Evolutionary conservation across 1,140 invertebrate species (phyloP), one percentile per base, ranked within the genome.

Genomic region (Sitobion miscanthi): DNA sequence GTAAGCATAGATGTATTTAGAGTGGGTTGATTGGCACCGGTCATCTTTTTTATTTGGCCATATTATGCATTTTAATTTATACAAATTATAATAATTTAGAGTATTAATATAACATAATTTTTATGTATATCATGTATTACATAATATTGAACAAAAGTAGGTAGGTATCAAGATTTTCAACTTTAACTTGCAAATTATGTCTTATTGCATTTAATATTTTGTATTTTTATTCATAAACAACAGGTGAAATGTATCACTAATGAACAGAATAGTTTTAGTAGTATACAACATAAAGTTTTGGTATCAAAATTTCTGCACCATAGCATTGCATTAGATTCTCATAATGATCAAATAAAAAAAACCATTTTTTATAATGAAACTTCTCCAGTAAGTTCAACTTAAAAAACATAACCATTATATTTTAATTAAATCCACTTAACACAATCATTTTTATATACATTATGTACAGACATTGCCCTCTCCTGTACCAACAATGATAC

Each of bases 281-380:
- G 96, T 82, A 95, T 98, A 9, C 97, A 98, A 94, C 96, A 97
- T 54, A 97, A 97, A 94, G 97, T 97, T 95, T 96, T 98, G 93
- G 96, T 97, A 2, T 98, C 97, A 0, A 98, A 98, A 94, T 98
- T 98, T 95, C 95, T 98, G 0, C 97, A 98, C 95, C 97, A 98
- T 94, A 98, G 97, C 89, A 95, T 97, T 49, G 96, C 95, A 0
- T 95, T 95, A 82, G 95, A 95, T 25, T 49, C 35, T 25, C 14
- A 90, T 11, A 86, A 35, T 23, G 94, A 95, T 52, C 94, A 95
- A 92, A 11, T 38, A n/a, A 77, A 47, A 38, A n/a, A 62, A 49
- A 17, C 11, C 14, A 9, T 91, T 30, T n/a, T 52, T 45, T 30
- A 20, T 14, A 35, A 8, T n/a, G 25, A 30, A 25, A 25, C 42